These are phyloP conservation scores for Otus scops DNA, from an alignment of 2,797 vertebrate genomes.

Conservation along the genomic window DNA sequence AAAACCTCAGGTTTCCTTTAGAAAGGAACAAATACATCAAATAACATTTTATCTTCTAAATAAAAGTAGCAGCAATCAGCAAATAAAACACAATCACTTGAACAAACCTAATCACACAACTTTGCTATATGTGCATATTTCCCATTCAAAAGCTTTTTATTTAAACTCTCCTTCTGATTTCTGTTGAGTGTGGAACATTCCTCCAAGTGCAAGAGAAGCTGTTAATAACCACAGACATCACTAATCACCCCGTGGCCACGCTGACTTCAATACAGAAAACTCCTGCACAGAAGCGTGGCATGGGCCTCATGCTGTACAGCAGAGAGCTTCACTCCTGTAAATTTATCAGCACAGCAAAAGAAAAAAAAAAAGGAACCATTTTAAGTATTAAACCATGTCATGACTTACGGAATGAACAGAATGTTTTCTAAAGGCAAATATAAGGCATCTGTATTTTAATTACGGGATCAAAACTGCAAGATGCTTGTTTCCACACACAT, in stretches of 20 bases:
- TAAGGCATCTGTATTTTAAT: constrained; percentile 42
- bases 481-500: not conserved
- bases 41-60: not conserved
- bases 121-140: not conserved
- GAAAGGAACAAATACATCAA: not conserved
- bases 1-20: not conserved
- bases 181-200: not conserved
- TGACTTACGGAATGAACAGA: constrained; percentile 17
- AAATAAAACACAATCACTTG: not conserved
- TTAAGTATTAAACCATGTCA: not conserved
- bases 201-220: not conserved
- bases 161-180: not conserved
- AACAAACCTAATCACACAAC: not conserved
- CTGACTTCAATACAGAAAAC: not conserved
- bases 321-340: not conserved
- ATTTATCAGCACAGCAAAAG: not conserved
- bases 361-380: not conserved
- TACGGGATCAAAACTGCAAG: not conserved
- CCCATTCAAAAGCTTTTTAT: not conserved
- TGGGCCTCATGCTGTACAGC: not conserved
- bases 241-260: fast-evolving
- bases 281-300: fast-evolving
- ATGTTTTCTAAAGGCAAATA: constrained; percentile 54
- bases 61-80: not conserved
- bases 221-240: not conserved